Base-by-base conservation (phyloP, 2,797 vertebrate genomes). In the Mormyrops boulengeri region DNA sequence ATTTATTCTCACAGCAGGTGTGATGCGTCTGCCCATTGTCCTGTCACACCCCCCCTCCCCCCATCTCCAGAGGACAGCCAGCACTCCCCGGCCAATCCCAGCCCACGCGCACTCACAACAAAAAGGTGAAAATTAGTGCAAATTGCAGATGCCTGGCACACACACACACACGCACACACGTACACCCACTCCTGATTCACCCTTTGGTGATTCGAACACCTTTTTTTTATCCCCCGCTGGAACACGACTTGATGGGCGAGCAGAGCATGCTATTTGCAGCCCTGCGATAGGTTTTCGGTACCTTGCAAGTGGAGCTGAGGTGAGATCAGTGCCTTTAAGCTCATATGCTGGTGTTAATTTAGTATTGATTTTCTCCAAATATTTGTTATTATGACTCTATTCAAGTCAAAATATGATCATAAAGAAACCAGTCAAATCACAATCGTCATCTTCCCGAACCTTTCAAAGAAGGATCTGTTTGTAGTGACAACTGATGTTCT, bases 121-220 rank as follows among this genome's bases (percentile, higher is more conserved):
- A 95, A 95, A 95, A 95, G 94, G 95, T 95, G 96, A 95, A 96
- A 96, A 97, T 96, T 94, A 95, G 95, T 97, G 95, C 95, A 96
- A 96, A 96, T 96, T 96, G 95, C 95, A 94, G 95, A 95, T 95
- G 96, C 84, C 91, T 2, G 1, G 14, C 53, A 2, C 86, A 4
- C 30, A 38, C 34, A 88, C 55, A 53, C n/a, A 14, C 85, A 57
- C 52, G 41, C 49, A 86, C 26, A 17, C 49, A 85, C 30, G n/a
- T 55, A 30, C 52, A 55, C 85, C 14, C 17, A 41, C 85, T 41
- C 53, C 12, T 17, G 2, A 87, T n/a, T 60, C 53, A 60, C 85
- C 89, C 91, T 91, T 93, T 92, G 91, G 92, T 92, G 92, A 92
- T 92, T 92, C 80, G 87, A 91, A 91, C 92, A 92, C 91, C 91